Conservation (phyloP, 2,113 vertebrate species). For the Merops nubicus region DNA sequence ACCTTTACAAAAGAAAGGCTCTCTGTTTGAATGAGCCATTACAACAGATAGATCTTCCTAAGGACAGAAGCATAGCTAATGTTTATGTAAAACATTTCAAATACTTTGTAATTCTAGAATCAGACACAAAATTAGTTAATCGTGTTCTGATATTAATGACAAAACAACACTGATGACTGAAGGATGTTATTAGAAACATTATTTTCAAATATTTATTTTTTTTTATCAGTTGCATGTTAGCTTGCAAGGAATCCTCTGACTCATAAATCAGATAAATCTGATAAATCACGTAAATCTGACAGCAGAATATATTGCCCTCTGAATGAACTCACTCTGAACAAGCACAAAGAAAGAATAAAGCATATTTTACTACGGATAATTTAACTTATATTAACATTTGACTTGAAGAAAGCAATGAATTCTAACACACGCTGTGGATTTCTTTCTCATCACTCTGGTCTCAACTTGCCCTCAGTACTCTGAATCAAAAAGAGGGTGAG, state of each 20-base stretch:
- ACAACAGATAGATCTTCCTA: background rate
- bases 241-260: background rate
- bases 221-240: background rate
- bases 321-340: background rate
- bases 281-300: background rate
- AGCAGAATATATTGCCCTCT: background rate
- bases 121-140: background rate
- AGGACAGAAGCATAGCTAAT: background rate
- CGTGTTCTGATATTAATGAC: background rate
- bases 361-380: background rate
- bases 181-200: background rate
- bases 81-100: background rate
- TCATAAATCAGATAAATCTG: background rate
- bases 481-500: background rate
- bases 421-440: background rate
- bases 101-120: background rate
- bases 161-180: background rate
- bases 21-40: background rate
- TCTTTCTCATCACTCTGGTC: background rate
- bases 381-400: background rate
- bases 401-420: background rate
- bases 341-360: background rate
- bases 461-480: background rate
- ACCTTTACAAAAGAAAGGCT: background rate
- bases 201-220: background rate